phyloP scores from a whole-genome alignment of 2,113 vertebrate species.

The Empidonax traillii region DNA sequence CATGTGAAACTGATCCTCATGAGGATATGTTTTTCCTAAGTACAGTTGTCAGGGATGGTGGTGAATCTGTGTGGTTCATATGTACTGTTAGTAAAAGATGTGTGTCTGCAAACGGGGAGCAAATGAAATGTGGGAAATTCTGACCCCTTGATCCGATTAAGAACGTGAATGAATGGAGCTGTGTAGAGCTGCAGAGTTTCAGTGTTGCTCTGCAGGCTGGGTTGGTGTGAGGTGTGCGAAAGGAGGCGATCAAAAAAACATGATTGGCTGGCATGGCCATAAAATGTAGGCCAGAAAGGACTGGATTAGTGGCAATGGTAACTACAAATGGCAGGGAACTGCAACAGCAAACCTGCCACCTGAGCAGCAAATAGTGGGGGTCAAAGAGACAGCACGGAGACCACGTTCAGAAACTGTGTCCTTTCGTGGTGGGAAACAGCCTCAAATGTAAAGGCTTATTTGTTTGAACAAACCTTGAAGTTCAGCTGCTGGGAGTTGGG shows the following conservation, averaged over 20 bases:
- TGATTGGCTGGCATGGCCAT: not conserved
- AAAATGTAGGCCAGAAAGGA: not conserved
- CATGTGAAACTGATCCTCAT: not conserved
- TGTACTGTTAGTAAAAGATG: not conserved
- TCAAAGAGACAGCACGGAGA: constrained; percentile 26
- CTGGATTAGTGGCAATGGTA: not conserved
- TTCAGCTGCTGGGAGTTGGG: not conserved
- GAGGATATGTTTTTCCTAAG: not conserved
- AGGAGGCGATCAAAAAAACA: not conserved
- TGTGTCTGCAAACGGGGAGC: not conserved
- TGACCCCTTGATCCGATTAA: not conserved
- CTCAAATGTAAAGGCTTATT: not conserved
- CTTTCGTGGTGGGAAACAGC: not conserved
- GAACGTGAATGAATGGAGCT: not conserved
- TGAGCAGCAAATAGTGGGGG: not conserved
- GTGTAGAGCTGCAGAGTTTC: not conserved
- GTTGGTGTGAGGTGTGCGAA: not conserved
- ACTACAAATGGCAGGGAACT: not conserved
- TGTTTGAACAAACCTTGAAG: not conserved
- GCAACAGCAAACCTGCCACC: not conserved
- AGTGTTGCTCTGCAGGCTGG: not conserved
- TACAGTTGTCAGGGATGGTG: not conserved
- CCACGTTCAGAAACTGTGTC: not conserved
- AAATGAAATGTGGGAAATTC: not conserved
- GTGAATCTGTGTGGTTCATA: not conserved